These are phyloP conservation scores for Pristiophorus japonicus DNA, from an alignment of 2,113 vertebrate species.

Conservation along the genomic window DNA sequence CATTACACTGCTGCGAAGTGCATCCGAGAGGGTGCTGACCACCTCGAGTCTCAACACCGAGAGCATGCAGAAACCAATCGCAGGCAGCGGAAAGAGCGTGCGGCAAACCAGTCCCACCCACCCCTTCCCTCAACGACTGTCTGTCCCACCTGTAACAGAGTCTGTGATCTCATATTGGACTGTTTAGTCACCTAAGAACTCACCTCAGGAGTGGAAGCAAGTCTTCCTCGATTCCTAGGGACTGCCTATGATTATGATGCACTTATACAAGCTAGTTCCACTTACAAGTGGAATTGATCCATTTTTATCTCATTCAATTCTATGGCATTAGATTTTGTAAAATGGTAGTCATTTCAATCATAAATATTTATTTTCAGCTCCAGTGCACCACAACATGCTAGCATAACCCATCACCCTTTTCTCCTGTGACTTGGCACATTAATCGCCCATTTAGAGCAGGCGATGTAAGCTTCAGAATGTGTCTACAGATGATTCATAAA, in stretches of 20 bases:
- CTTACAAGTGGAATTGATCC: neutral
- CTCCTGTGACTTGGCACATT: neutral
- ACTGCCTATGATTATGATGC: no score
- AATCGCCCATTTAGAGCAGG: constrained; percentile 20
- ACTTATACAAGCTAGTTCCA: neutral
- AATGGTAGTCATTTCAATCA: constrained; percentile 3
- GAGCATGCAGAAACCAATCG: no score
- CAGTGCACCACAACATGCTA: neutral
- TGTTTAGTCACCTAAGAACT: no score
- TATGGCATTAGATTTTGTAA: constrained; percentile 9
- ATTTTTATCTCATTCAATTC: neutral
- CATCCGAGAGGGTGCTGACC: no score
- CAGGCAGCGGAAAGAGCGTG: no score
- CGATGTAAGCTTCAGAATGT: constrained; percentile 17
- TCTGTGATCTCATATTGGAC: no score
- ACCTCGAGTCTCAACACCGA: no score
- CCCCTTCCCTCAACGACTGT: no score
- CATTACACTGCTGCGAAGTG: neutral
- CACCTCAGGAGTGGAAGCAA: no score
- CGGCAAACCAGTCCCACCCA: no score
- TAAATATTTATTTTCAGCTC: neutral
- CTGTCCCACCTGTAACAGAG: no score
- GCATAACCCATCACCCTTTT: constrained; percentile 20
- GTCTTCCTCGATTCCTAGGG: no score
- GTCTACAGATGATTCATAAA: neutral